Percentiles rank a stretch among this genome's conserved stretches.
Conservation (phyloP, 2,888 invertebrate species). For the Ashinkailepas kermadecensis region DNA sequence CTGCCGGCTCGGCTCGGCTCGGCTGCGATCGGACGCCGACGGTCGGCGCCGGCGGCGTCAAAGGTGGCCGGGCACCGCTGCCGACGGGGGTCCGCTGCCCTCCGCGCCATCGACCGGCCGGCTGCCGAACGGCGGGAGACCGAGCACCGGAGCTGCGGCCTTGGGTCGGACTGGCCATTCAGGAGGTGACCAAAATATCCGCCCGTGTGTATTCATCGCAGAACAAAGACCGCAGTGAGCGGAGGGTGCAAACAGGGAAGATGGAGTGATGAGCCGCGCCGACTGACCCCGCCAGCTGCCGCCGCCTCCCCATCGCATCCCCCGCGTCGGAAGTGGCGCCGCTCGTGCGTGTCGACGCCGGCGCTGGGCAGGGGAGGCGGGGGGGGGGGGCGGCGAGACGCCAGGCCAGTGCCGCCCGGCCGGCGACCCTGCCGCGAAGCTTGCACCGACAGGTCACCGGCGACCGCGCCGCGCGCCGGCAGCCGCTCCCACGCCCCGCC, state of each 20-base stretch:
- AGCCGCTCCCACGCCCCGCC: not conserved
- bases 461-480: not conserved
- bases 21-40: not conserved
- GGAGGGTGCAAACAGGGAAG: slow-evolving; percentile 14
- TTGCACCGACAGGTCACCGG: not conserved
- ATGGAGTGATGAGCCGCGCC: not conserved
- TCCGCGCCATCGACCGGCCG: not conserved
- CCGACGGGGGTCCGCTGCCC: not conserved
- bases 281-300: not conserved
- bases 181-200: not conserved
- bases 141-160: not conserved
- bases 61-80: not conserved
- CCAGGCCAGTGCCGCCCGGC: not conserved
- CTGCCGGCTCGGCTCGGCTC: not conserved
- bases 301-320: not conserved
- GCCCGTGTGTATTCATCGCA: not conserved
- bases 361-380: not conserved
- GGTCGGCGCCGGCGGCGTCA: not conserved
- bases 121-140: not conserved
- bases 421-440: not conserved
- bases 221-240: not conserved
- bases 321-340: slow-evolving; percentile 5
- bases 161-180: not conserved
- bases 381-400: not conserved
- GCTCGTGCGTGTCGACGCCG: not conserved